Conservation (phyloP, 1,140 invertebrate genomes). For the Scaptomyza pallida region DNA sequence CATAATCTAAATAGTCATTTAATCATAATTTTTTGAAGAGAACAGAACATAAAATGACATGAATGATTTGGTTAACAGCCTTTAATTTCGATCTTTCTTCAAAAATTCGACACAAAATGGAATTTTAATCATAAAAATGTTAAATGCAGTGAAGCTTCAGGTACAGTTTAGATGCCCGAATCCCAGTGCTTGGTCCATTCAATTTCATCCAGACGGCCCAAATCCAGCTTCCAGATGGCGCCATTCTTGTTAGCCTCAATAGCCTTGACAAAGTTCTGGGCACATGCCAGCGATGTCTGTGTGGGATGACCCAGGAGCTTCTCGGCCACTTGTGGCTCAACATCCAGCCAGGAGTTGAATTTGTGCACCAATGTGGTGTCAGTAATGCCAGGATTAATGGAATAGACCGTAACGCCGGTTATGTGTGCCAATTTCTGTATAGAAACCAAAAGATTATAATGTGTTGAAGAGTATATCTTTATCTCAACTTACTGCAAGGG, state of each 20-base stretch:
- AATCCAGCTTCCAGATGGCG: slow-evolving; percentile 71
- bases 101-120: background rate
- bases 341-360: slow-evolving; percentile 72
- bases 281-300: slow-evolving; percentile 52
- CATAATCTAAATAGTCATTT: too few species aligned
- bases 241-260: slow-evolving; percentile 75
- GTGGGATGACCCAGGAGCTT: slow-evolving; percentile 60
- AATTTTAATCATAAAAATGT: background rate
- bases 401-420: slow-evolving; percentile 64
- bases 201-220: slow-evolving; percentile 58
- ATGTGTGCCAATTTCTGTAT: slow-evolving; percentile 55
- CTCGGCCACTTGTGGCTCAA: slow-evolving; percentile 61
- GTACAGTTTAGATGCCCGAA: slow-evolving; percentile 56
- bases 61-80: background rate
- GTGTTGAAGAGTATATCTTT: background rate
- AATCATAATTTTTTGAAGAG: too few species aligned
- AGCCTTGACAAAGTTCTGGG: slow-evolving; percentile 74
- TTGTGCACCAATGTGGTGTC: slow-evolving; percentile 59
- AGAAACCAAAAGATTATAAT: background rate
- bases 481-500: slow-evolving; percentile 65
- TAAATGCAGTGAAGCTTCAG: background rate
- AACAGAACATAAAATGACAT: too few species aligned
- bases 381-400: slow-evolving; percentile 69
- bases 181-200: slow-evolving; percentile 72
- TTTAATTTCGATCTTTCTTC: background rate